Percentiles rank a stretch among this genome's conserved stretches.
These are phyloP conservation scores for Myotis vivesi DNA, from an alignment of 2,797 vertebrate genomes.

Conservation along the genomic window DNA sequence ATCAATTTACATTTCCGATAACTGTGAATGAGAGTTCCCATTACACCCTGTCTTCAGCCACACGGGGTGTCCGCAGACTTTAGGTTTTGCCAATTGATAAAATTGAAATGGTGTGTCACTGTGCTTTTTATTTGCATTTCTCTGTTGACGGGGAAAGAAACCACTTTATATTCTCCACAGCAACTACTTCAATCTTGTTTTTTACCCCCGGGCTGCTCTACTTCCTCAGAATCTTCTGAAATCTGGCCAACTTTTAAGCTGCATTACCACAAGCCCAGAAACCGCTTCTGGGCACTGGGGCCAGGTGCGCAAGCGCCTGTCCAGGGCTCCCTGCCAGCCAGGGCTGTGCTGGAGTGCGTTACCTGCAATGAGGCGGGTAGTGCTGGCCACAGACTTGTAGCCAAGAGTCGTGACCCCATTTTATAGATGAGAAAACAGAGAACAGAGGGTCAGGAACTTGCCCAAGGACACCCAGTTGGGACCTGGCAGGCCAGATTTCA, in stretches of 20 bases:
- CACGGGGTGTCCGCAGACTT: background rate
- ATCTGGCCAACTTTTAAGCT: background rate
- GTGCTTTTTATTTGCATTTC: constrained; percentile 54
- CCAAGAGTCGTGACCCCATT: background rate
- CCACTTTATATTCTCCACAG: background rate
- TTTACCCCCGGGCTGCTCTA: background rate
- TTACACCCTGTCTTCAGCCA: background rate
- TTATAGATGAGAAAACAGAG: background rate
- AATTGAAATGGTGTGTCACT: background rate
- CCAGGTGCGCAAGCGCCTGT: background rate
- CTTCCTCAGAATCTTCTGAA: background rate
- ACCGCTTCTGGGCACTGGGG: background rate
- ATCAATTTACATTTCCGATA: background rate
- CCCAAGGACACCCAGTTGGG: background rate
- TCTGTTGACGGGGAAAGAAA: background rate
- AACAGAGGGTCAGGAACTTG: background rate
- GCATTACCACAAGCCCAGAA: background rate
- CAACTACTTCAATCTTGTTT: background rate
- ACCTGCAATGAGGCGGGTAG: fast-evolving
- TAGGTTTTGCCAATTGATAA: background rate
- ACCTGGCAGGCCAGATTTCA: no score
- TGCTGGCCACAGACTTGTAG: background rate
- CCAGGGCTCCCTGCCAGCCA: fast-evolving
- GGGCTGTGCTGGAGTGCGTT: background rate
- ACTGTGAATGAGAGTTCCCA: background rate